Conservation (phyloP, 2,888 invertebrate genomes). For the Leptura quadrifasciata region DNA sequence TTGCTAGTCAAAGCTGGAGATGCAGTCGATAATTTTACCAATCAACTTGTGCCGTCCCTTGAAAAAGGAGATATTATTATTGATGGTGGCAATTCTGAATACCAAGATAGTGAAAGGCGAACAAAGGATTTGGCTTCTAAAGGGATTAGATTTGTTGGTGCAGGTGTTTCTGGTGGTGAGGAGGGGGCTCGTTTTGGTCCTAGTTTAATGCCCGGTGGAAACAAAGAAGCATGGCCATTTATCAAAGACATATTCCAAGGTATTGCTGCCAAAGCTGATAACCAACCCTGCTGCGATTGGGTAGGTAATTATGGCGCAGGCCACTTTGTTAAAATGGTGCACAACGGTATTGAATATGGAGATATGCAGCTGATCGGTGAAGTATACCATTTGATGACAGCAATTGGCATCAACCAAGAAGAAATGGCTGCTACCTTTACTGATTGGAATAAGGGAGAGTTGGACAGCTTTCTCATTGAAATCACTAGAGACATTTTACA, state of each 20-base stretch:
- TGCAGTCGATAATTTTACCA: constrained; percentile 96
- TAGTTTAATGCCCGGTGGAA: constrained; percentile 98
- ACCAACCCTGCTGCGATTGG: constrained; percentile 99
- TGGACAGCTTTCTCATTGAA: constrained; percentile 98
- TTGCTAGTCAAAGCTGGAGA: constrained; percentile 95
- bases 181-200: constrained; percentile 93
- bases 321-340: constrained; percentile 99
- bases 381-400: constrained; percentile 91
- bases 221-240: constrained; percentile 94
- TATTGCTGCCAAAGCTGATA: constrained; percentile 92
- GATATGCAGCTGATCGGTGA: constrained; percentile 98
- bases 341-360: constrained; percentile 99
- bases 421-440: constrained; percentile 92
- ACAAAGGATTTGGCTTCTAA: constrained; percentile 85
- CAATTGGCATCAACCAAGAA: constrained; percentile 82
- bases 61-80: constrained; percentile 97
- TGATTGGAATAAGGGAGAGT: constrained; percentile 96
- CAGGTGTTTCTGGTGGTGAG: constrained; percentile 80
- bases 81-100: constrained; percentile 99
- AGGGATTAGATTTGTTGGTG: constrained; percentile 77
- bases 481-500: constrained; percentile 96
- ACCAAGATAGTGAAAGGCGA: constrained; percentile 92
- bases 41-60: constrained; percentile 87
- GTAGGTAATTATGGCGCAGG: constrained; percentile 98
- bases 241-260: constrained; percentile 96